Evolutionary conservation across 2,113 vertebrate species (phyloP).

Genomic region (Sceloporus tristichus): DNA sequence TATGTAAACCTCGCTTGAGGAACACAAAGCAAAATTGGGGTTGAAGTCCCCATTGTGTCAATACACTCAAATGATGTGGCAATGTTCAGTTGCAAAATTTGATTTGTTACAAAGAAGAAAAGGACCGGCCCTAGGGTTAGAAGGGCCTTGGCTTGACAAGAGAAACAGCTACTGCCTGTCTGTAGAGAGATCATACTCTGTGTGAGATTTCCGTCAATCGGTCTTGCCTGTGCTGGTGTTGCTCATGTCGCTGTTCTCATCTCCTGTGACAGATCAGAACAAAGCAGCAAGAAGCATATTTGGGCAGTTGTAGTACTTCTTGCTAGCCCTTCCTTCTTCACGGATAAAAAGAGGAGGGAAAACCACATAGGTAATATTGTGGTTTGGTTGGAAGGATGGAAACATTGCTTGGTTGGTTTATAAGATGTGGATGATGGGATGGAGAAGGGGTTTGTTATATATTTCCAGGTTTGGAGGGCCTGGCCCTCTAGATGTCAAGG

Average conservation of each 20-base stretch:
- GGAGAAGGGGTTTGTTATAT: not conserved
- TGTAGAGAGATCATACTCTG: conserved; percentile 28
- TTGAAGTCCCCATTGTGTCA: conserved; percentile 76
- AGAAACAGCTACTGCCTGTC: fast-evolving
- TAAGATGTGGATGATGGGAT: conserved; percentile 11
- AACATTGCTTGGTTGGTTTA: not conserved
- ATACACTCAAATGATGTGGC: conserved; percentile 66
- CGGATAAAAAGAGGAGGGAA: not conserved
- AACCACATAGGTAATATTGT: conserved; percentile 12
- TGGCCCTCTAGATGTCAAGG: not conserved
- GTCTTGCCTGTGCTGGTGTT: not conserved
- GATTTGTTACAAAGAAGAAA: conserved; percentile 64
- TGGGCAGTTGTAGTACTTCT: conserved; percentile 18
- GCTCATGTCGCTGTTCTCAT: conserved; percentile 20
- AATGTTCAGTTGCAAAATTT: conserved; percentile 65
- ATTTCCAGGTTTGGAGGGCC: not conserved
- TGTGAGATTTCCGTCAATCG: conserved; percentile 11
- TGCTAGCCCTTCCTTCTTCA: not conserved
- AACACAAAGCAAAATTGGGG: conserved; percentile 67
- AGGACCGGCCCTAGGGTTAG: conserved; percentile 40
- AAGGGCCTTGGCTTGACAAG: not conserved
- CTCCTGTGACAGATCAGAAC: conserved; percentile 16
- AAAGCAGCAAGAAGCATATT: conserved; percentile 11
- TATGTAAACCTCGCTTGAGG: conserved; percentile 66
- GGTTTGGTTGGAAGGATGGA: conserved; percentile 30